phyloP scores from a whole-genome alignment of 2,888 invertebrate genomes.

The Physocephala rufipes region DNA sequence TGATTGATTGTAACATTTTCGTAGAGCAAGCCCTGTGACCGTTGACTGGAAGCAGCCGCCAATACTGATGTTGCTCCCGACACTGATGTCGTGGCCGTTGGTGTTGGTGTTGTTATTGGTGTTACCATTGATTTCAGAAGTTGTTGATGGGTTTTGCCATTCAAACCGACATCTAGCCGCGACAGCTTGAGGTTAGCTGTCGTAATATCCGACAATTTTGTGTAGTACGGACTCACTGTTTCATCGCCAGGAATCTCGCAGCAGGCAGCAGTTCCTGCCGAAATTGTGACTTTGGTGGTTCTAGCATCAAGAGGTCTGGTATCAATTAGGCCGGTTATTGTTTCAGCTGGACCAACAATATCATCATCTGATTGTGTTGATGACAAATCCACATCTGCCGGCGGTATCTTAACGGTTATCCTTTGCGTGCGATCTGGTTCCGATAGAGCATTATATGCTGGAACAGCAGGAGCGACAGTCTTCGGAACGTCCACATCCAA shows the following conservation, averaged over 20 bases:
- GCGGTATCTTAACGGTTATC: conserved; percentile 43
- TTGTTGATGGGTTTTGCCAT: background rate
- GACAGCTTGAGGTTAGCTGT: conserved; percentile 40
- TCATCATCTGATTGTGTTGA: conserved; percentile 56
- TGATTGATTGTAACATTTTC: conserved; percentile 67
- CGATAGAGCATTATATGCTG: conserved; percentile 56
- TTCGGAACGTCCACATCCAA: conserved; percentile 54
- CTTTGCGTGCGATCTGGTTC: conserved; percentile 55
- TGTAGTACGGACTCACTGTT: conserved; percentile 33
- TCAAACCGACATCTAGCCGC: conserved; percentile 10
- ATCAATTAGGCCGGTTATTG: conserved; percentile 77
- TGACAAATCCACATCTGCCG: conserved; percentile 37
- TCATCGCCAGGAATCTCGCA: background rate
- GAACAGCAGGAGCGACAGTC: conserved; percentile 65
- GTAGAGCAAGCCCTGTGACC: conserved; percentile 61
- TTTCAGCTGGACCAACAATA: conserved; percentile 77
- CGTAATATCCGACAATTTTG: conserved; percentile 43
- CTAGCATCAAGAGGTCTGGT: conserved; percentile 67
- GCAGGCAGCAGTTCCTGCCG: background rate
- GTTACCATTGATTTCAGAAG: conserved; percentile 41
- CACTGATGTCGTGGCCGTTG: conserved; percentile 41
- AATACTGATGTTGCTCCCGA: conserved; percentile 30
- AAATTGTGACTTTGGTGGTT: conserved; percentile 46
- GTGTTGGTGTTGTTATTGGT: conserved; percentile 39
- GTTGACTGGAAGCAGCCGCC: conserved; percentile 33